phyloP scores from a whole-genome alignment of 2,888 invertebrate genomes.

The Hemaris fuciformis region DNA sequence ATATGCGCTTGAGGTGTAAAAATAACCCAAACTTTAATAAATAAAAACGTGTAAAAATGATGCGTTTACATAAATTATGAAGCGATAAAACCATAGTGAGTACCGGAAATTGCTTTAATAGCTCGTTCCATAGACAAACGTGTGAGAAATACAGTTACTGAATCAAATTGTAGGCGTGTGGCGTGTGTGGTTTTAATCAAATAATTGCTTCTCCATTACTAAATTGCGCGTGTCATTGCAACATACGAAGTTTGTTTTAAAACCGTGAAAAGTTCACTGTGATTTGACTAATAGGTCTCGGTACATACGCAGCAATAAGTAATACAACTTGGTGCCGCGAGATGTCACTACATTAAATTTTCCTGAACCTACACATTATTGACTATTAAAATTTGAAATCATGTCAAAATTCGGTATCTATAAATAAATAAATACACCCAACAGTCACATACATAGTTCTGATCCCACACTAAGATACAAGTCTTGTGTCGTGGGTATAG shows the following conservation, averaged over 20 bases:
- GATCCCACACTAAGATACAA: no score
- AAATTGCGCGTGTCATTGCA: not conserved
- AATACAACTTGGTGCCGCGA: not conserved
- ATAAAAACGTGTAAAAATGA: not conserved
- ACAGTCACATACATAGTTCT: no score
- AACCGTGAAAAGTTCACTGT: not conserved
- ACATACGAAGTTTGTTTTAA: not conserved
- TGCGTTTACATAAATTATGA: not conserved
- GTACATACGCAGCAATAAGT: not conserved
- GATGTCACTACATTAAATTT: not conserved
- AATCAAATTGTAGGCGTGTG: not conserved
- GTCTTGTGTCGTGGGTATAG: no score
- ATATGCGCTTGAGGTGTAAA: no score
- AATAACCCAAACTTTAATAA: not conserved
- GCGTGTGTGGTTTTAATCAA: not conserved
- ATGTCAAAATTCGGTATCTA: no score
- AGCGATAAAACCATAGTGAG: not conserved
- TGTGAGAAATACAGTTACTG: not conserved
- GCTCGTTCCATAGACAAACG: not conserved
- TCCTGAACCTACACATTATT: not conserved
- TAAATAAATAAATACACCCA: no score
- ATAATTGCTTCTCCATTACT: not conserved
- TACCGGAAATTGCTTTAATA: conserved; percentile 4
- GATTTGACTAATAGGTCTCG: not conserved
- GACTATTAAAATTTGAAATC: no score